Base-by-base conservation (phyloP, 2,888 invertebrate species). In the Pollenia griseotomentosa region DNA sequence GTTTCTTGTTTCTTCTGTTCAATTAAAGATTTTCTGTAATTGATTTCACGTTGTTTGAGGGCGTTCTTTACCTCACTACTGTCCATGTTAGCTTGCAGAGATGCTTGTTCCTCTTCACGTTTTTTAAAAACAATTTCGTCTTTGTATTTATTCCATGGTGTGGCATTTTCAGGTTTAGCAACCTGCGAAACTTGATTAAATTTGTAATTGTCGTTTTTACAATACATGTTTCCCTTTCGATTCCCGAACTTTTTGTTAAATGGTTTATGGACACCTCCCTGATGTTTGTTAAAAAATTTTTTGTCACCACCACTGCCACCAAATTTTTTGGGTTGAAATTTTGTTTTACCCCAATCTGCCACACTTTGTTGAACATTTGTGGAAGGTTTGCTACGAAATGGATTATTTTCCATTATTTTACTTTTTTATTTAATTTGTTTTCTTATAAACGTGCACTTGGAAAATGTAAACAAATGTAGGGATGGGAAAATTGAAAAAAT, bases 101-200 rank as follows among this genome's bases (percentile, higher is more conserved):
- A 8, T n/a, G 83, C 75, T 0, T 86, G 88, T 40, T 81, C 87
- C n/a, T 89, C 87, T 16, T 90, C 89, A 2, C 87, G 82, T 23
- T 91, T 89, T 53, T 90, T 89, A 11, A 89, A 88, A 5, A 91
- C 77, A 0, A 93, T 90, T 19, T 91, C 91, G 44, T 89, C 88
- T 53, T 90, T 92, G 19, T 91, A 91, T 57, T 91, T 90, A 0
- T 88, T 82, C 92, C 93, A 93, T 5, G 92, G 92, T 12, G 90
- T 90, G 9, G 93, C 85, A n/a, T 74, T 14, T 46, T 90, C 90
- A 40, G 83, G 78, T 1, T 59, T 83, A 12, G 81, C 85, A 42
- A 81, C 59, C 16, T 59, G 74, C 9, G 88, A 61, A 8, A 87
- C 79, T 59, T 88, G 86, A 53, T 85, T 89, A 33, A 87, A 88